Evolutionary conservation across 2,888 invertebrate species (phyloP), one percentile per base, ranked within the genome.

Genomic region (Apomyelois bistriatella): DNA sequence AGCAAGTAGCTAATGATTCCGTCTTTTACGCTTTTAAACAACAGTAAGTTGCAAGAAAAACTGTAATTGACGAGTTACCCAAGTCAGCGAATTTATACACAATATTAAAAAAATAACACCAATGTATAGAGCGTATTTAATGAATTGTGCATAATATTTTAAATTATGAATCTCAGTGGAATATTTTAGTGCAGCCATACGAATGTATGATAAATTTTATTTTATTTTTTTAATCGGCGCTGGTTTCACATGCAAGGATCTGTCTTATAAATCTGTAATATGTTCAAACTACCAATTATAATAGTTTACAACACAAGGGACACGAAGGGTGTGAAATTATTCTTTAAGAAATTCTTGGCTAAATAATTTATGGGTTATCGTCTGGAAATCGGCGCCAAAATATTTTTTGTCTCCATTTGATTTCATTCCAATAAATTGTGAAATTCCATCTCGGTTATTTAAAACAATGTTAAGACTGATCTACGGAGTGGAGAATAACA

Each of bases 361-460:
- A 22, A 22, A 22, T 2, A 22, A 3, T 22, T 22, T 22, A 22
- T 2, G 5, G 22, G 5, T 22, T 22, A 22, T 22, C 5, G 22
- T 22, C 22, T 37, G 12, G 8, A n/a, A 36, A 35, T 16, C 16
- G 17, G 10, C 10, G 17, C 15, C 22, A 22, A 22, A n/a, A 8
- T n/a, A 15, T 15, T 13, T 3, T 0, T n/a, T 28, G 4, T 12
- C 0, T 40, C 50, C 36, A 22, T 9, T 28, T 42, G 41, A 42
- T 52, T 51, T 35, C 51, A 52, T 52, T 52, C 51, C 51, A 52
- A 22, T 52, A 42, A n/a, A 12, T 43, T 22, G 32, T 37, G 10
- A 10, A 36, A 52, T 52, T 43, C 51, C 51, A 28, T 36, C 36
- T 52, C 35, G 22, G 9, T 42, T 51, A 28, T 50, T 22, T 22